A percentile compares a stretch with the other conserved stretches of the same genome.
Evolutionary conservation across 1,140 invertebrate genomes (phyloP).

Genomic region (Planococcus citri): DNA sequence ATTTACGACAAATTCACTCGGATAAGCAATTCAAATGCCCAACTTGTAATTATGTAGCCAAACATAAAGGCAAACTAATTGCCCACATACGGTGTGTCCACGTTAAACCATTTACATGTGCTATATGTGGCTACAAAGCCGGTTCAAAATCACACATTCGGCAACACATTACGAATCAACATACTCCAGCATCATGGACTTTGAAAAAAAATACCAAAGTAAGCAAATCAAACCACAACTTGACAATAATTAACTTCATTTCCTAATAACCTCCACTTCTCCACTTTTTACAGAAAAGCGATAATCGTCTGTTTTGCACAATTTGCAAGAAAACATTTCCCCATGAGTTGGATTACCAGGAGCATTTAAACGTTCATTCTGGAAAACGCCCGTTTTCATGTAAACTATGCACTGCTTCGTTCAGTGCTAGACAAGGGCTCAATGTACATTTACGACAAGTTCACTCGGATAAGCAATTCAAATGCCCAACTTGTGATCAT

Average conservation of each 20-base stretch:
- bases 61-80: too few species aligned
- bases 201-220: too few species aligned
- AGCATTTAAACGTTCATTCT: slow-evolving; percentile 36
- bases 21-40: slow-evolving; percentile 41
- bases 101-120: too few species aligned
- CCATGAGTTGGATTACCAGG: slow-evolving; percentile 2
- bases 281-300: background rate
- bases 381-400: slow-evolving; percentile 42
- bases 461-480: slow-evolving; percentile 37
- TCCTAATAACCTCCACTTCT: slow-evolving; percentile 37
- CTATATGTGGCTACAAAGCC: slow-evolving; percentile 40
- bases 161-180: slow-evolving; percentile 41
- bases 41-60: too few species aligned
- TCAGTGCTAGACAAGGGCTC: slow-evolving; percentile 22
- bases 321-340: background rate
- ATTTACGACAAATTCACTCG: slow-evolving; percentile 23
- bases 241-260: too few species aligned
- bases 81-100: too few species aligned
- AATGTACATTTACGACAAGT: slow-evolving; percentile 24
- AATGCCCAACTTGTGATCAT: slow-evolving; percentile 39
- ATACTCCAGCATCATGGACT: slow-evolving; percentile 46
- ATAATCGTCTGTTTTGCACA: background rate
- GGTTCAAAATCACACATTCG: slow-evolving; percentile 35
- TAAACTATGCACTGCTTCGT: slow-evolving; percentile 37
- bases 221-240: too few species aligned